Evolutionary conservation across 2,113 vertebrate species (phyloP).

Genomic region (Zapornia atra): DNA sequence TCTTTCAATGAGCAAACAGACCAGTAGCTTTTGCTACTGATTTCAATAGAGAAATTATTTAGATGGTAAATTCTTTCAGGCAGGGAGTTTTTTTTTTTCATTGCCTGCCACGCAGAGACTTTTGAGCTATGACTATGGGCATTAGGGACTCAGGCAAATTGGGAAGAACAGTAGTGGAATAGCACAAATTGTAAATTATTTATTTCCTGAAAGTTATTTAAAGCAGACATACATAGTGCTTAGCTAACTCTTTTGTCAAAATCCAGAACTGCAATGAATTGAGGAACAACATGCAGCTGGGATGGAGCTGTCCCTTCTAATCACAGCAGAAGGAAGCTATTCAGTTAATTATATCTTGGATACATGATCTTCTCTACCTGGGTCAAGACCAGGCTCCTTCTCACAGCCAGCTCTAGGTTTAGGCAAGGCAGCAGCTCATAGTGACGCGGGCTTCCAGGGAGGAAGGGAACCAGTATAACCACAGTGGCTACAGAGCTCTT

Average conservation of each 20-base stretch:
- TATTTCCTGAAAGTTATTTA: neutral
- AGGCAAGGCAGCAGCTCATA: neutral
- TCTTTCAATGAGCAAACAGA: neutral
- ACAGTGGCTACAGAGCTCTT: neutral
- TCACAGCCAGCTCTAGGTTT: neutral
- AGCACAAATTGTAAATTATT: neutral
- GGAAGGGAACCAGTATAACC: neutral
- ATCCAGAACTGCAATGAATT: neutral
- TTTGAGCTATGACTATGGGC: neutral
- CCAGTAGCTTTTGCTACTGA: neutral
- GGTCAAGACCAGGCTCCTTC: neutral
- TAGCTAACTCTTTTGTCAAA: neutral
- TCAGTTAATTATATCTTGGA: neutral
- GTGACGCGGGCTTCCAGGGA: neutral
- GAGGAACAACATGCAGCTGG: neutral
- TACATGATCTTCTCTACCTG: neutral
- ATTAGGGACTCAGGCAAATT: neutral
- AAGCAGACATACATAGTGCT: neutral
- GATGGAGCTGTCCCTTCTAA: neutral
- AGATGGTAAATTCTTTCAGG: neutral
- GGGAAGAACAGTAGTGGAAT: neutral
- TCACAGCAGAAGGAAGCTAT: neutral
- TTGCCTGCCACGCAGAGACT: neutral
- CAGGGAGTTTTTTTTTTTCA: slow-evolving; percentile 1
- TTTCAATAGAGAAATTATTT: neutral